Evolutionary conservation across 92 coral and sea anemone genomes (phyloP), one percentile per base, ranked within the genome.

Genomic region (Actinostola sp.): DNA sequence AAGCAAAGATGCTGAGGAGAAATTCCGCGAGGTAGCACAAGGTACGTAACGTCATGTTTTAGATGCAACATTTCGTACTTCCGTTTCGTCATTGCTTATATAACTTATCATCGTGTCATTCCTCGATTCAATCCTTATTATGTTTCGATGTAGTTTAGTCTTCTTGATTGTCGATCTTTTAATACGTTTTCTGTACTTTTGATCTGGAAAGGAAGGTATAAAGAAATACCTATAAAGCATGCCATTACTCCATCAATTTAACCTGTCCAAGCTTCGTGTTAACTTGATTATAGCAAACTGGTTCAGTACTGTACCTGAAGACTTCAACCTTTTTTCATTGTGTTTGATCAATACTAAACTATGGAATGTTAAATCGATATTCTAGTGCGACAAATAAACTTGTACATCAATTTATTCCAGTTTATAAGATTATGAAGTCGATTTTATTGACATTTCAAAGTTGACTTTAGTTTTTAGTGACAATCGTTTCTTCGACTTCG

Each of bases 1-100:
- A 69, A 85, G 85, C 42, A 88, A 91, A 80, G 97, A 88, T 41
- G 98, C 98, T 1, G 98, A 94, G 72, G 92, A 80, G 29, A 91
- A 91, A 83, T 94, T 94, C 61, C 89, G 92, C 51, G 94, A 91
- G 64, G 85, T 94, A n/a, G 98, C 81, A 11, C 94, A 94, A 91
- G 98, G 98, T 93, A 90, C 43, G 92, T 80, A 51, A 14, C 14
- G 7, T 35, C 21, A 16, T 23, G 17, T 19, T 7, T 21, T 38
- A 53, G 23, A 13, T 65, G 51, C 28, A 12, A 15, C 26, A n/a
- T 19, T 68, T 68, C 35, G 21, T 20, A 33, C 24, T 68, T 68
- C 74, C 74, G 74, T 34, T 33, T 48, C 50, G 63, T 57, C 63
- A 57, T 52, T 31, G 48, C 38, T 26, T 62, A 68, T 33, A 14